Percentiles rank a stretch among this genome's conserved stretches.
Conservation (phyloP, 2,113 vertebrate species). For the Dipodomys merriami region DNA sequence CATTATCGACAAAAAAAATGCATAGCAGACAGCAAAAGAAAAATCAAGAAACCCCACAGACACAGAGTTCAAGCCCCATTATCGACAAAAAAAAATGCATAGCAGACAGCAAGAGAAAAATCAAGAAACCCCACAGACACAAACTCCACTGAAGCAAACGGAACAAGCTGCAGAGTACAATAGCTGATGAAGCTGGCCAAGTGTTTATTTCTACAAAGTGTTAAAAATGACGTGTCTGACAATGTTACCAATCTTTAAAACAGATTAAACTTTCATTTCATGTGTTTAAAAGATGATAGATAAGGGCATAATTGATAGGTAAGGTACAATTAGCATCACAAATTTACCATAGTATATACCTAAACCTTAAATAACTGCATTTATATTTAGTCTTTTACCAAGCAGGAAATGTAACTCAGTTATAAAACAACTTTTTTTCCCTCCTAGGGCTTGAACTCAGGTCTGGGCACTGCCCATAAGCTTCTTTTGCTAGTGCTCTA, state of each 20-base stretch:
- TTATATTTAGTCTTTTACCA: too few relatives aligned
- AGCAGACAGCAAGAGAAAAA: not conserved
- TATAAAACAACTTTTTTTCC: too few relatives aligned
- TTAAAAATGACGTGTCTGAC: not conserved
- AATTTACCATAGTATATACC: not conserved
- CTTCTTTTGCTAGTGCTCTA: too few relatives aligned
- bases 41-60: too few relatives aligned
- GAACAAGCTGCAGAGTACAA: not conserved
- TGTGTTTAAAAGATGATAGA: constrained; percentile 36
- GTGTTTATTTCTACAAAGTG: not conserved
- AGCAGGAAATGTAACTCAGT: not conserved
- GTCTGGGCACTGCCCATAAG: too few relatives aligned
- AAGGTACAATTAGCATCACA: constrained; percentile 47
- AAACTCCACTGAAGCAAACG: not conserved
- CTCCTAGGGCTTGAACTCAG: too few relatives aligned
- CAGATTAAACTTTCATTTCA: constrained; percentile 33
- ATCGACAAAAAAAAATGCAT: not conserved
- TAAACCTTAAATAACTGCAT: constrained; percentile 10
- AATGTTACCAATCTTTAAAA: not conserved
- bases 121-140: not conserved
- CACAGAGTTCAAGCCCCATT: too few relatives aligned
- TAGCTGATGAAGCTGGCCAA: not conserved
- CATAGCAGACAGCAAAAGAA: too few relatives aligned
- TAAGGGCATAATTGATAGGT: constrained; percentile 31
- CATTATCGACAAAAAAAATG: too few relatives aligned